Evolutionary conservation across 2,888 invertebrate species (phyloP), one percentile per base, ranked within the genome.

Genomic region (Gisinianus flammeolus): DNA sequence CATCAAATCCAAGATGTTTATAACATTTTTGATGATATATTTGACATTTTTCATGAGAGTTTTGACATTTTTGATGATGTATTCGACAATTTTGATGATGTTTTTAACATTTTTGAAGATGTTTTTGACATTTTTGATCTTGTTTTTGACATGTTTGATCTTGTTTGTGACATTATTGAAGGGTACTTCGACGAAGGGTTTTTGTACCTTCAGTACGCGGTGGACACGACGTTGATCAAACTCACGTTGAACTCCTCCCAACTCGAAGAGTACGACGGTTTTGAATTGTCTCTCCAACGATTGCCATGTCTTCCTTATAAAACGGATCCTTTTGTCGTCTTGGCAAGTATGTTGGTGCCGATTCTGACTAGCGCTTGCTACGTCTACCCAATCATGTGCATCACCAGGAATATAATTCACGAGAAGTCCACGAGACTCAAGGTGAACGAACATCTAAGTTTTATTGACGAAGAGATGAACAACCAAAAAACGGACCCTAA

Each of bases 391-490:
- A 92, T 92, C 74, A 91, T 94, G 26, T 93, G 93, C n/a, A n/a
- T n/a, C n/a, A n/a, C n/a, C n/a, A n/a, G n/a, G n/a, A n/a, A n/a
- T n/a, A n/a, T n/a, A n/a, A 91, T 92, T 0, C 88, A 91, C 56
- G 94, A 94, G 87, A 94, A 94, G 85, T 93, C 94, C 86, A 89
- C 90, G 79, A 91, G 92, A 85, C 86, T 93, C 12, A 93, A 93
- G 89, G 93, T 92, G n/a, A n/a, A 44, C 6, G 8, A 10, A 10
- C 16, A 10, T 44, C n/a, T n/a, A 85, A 82, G 31, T 31, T 71
- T 44, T 44, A 44, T 10, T 44, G 6, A 44, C 16, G 6, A 44
- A 6, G 6, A 10, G 16, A 6, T 44, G 16, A 16, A 44, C 6
- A 44, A 44, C 44, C 16, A 44, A 44, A 44, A 10, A 44, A 6